phyloP scores from a whole-genome alignment of 1,140 invertebrate genomes.

The Tetragonula clypearis region DNA sequence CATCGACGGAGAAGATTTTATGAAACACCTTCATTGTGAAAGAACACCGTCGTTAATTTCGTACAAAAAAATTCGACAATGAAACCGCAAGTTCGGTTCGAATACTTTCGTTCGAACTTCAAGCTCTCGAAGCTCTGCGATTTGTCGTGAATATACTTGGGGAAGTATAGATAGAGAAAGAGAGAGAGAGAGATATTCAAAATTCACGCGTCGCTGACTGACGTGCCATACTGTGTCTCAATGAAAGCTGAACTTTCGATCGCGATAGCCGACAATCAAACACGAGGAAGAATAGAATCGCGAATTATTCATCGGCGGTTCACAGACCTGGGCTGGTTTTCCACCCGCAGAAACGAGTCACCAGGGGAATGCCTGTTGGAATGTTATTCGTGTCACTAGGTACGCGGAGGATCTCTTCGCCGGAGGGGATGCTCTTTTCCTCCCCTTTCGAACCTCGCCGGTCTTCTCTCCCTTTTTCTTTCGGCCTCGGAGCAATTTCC shows the following conservation, averaged over 20 bases:
- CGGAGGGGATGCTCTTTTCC: neutral
- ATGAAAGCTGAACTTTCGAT: neutral
- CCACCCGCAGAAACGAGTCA: neutral
- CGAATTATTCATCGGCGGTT: neutral
- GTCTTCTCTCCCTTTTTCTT: neutral
- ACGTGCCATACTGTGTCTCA: neutral
- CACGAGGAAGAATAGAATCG: neutral
- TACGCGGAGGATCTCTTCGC: slow-evolving; percentile 45
- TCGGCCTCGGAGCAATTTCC: slow-evolving; percentile 21
- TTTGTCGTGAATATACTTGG: neutral
- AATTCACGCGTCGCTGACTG: neutral
- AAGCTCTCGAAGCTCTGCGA: neutral
- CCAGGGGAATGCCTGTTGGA: neutral
- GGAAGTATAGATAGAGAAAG: neutral
- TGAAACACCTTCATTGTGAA: neutral
- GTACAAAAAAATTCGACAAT: no score
- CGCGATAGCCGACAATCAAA: neutral
- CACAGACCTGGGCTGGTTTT: neutral
- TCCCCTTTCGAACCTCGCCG: neutral
- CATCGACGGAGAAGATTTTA: no score
- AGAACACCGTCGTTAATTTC: neutral
- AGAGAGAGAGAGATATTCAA: neutral
- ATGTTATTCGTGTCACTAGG: slow-evolving; percentile 33
- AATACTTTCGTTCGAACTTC: no score
- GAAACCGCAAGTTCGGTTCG: no score